Evolutionary conservation across 2,113 vertebrate genomes (phyloP).

Genomic region (Vulpes vulpes): DNA sequence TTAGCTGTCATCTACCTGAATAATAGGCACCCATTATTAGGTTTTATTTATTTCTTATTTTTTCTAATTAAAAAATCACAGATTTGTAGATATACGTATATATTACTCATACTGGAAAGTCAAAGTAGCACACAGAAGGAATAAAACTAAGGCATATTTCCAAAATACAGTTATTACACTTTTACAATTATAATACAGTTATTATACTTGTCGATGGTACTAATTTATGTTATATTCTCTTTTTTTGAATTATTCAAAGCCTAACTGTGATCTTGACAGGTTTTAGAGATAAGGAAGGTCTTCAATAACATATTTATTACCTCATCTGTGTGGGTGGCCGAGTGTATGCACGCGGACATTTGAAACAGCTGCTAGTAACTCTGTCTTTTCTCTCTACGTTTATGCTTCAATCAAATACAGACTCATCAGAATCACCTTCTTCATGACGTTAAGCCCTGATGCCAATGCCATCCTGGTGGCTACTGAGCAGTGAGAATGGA

Average conservation of each 20-base stretch:
- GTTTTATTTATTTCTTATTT: neutral
- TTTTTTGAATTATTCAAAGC: neutral
- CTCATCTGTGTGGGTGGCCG: neutral
- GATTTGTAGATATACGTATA: neutral
- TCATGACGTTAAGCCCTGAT: neutral
- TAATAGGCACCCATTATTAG: neutral
- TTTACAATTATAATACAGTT: no score
- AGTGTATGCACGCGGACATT: neutral
- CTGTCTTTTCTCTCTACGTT: neutral
- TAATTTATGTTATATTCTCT: neutral
- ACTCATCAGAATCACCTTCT: neutral
- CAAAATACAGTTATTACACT: neutral
- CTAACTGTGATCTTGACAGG: neutral
- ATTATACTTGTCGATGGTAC: neutral
- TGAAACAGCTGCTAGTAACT: neutral
- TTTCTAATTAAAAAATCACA: neutral
- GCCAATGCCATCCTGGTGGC: neutral
- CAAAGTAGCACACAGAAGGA: neutral
- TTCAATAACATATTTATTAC: neutral
- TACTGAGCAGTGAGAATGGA: conserved; percentile 23
- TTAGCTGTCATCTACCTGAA: neutral
- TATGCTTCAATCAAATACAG: conserved; percentile 25
- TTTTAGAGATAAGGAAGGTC: neutral
- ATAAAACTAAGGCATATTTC: conserved; percentile 9
- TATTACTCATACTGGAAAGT: neutral